Base-by-base conservation (phyloP, 92 coral and sea anemone species). In the Epizoanthus scotinus region DNA sequence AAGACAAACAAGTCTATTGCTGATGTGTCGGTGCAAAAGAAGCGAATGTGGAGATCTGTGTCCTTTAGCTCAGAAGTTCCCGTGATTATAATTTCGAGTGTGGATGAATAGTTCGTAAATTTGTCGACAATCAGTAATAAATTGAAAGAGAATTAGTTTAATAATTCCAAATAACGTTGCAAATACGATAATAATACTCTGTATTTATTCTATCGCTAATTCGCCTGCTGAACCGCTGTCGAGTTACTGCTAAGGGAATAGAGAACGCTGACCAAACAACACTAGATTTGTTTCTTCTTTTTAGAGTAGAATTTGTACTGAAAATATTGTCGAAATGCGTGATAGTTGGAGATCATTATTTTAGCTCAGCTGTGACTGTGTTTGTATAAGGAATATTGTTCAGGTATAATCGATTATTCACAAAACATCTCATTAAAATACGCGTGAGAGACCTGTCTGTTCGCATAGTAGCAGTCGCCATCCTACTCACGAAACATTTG, bases 61-160 rank as follows among this genome's bases (percentile, higher is more conserved):
- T 75, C 81, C 2, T 4, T 75, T 38, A 75, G 24, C 24, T 58
- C 68, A 0, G 54, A 36, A 9, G 81, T 75, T 0, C 81, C 81
- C 1, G 61, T 75, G 44, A 75, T 75, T 38, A 59, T 75, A 1
- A 40, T 75, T 55, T 75, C 81, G 13, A 75, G 81, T 55, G 81
- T 75, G 21, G 81, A 75, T 59, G 81, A 75, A 74, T 57, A 56
- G 21, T 71, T 71, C 38, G 24, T n/a, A n/a, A n/a, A n/a, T n/a
- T n/a, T n/a, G n/a, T n/a, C n/a, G n/a, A n/a, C n/a, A n/a, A n/a
- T n/a, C n/a, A n/a, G 19, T 2, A 29, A 73, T 29, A 27, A 56
- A 74, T 58, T 22, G 81, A 36, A 50, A 52, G 27, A 47, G 52
- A 0, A 47, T 47, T 47, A 3, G 52, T 47, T 12, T 47, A 13